These are phyloP conservation scores for Eutolmus rufibarbis DNA, from an alignment of 2,888 invertebrate genomes.

Conservation along the genomic window DNA sequence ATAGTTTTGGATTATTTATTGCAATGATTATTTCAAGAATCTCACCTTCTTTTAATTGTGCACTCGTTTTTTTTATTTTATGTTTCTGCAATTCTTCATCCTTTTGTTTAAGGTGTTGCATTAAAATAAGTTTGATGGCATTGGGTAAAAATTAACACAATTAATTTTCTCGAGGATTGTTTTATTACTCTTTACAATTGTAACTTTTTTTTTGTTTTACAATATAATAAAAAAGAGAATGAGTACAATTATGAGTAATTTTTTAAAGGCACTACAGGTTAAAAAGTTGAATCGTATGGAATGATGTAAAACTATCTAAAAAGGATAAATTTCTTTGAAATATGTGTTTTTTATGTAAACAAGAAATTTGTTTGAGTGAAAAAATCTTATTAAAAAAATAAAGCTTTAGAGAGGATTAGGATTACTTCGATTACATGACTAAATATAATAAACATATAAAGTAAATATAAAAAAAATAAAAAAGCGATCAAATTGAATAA, in stretches of 20 bases:
- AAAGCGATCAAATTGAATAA: background rate
- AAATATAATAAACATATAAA: background rate
- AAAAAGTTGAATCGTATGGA: constrained; percentile 17
- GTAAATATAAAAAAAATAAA: background rate
- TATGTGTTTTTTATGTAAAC: background rate
- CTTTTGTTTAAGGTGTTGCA: background rate
- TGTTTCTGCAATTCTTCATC: background rate
- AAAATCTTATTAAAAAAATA: background rate
- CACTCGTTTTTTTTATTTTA: background rate
- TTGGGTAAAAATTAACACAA: background rate
- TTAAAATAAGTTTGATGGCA: background rate
- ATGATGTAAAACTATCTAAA: constrained; percentile 36
- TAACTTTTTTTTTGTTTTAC: background rate
- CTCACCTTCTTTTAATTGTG: too few relatives aligned
- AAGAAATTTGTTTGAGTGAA: background rate
- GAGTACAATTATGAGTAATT: constrained; percentile 22
- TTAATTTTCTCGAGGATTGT: background rate
- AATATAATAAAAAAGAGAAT: constrained; percentile 10
- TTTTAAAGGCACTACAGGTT: constrained; percentile 34
- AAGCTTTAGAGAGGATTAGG: background rate
- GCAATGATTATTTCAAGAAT: too few relatives aligned
- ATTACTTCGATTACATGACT: background rate
- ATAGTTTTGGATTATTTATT: too few relatives aligned
- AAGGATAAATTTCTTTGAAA: background rate
- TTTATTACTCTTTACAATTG: constrained; percentile 20